Conservation (phyloP, 2,888 invertebrate species). For the Notodonta ziczac region DNA sequence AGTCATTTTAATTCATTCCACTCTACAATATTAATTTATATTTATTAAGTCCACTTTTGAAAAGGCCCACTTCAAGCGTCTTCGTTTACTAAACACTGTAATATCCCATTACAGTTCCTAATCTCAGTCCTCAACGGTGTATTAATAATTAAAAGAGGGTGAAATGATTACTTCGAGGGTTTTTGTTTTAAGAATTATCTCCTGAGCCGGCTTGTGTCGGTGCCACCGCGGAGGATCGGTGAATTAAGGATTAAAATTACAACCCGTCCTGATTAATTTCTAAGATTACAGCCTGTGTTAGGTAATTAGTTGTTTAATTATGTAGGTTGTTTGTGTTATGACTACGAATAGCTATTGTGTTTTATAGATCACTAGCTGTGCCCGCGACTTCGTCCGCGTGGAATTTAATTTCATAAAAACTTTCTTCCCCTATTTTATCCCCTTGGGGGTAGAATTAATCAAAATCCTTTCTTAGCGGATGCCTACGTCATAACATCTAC, state of each 20-base stretch:
- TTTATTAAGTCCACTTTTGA: conserved; percentile 1
- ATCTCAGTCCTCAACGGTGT: conserved; percentile 63
- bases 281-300: conserved; percentile 37
- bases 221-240: conserved; percentile 19
- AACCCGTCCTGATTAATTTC: conserved; percentile 44
- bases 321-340: conserved; percentile 28
- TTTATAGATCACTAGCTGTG: too few species aligned
- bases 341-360: too few species aligned
- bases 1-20: too few species aligned
- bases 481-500: too few species aligned
- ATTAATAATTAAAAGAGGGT: conserved; percentile 77
- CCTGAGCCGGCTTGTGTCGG: conserved; percentile 44
- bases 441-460: too few species aligned
- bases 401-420: too few species aligned
- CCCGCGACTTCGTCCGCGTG: too few species aligned
- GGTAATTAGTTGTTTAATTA: conserved; percentile 34
- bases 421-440: too few species aligned
- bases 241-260: conserved; percentile 57
- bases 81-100: conserved; percentile 14
- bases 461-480: too few species aligned
- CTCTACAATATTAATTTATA: conserved; percentile 3
- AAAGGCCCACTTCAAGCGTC: not conserved
- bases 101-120: conserved; percentile 52
- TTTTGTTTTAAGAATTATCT: conserved; percentile 66
- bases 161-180: conserved; percentile 57